Evolutionary conservation across 2,888 invertebrate species (phyloP).

Genomic region (Xylota segnis): DNA sequence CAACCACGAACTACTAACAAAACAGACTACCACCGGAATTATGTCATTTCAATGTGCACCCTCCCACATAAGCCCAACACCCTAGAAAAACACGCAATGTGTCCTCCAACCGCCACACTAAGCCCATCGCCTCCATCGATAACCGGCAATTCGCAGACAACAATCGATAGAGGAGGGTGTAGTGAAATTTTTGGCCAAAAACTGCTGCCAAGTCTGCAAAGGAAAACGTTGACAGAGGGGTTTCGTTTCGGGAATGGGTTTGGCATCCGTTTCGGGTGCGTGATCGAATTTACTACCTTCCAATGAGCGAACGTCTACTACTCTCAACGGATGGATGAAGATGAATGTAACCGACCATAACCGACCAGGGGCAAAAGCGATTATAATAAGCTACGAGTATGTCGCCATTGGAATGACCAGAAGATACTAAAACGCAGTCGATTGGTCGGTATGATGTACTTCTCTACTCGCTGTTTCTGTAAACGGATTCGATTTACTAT

Average conservation of each 20-base stretch:
- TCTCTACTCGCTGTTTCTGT: neutral
- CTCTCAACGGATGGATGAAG: neutral
- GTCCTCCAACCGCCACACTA: neutral
- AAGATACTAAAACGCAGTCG: constrained; percentile 41
- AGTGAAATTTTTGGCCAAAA: neutral
- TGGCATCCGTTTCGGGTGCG: constrained; percentile 4
- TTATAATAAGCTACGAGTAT: constrained; percentile 18
- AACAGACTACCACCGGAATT: constrained; percentile 27
- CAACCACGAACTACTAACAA: constrained; percentile 34
- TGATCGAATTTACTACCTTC: neutral
- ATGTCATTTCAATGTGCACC: constrained; percentile 56
- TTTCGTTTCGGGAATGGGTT: constrained; percentile 3
- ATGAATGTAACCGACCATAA: constrained; percentile 19
- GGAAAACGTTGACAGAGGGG: constrained; percentile 7
- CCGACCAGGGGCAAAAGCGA: constrained; percentile 9
- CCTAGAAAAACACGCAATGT: constrained; percentile 30
- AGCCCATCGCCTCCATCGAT: constrained; percentile 5
- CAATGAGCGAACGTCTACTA: neutral
- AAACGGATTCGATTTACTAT: neutral
- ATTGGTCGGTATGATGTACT: constrained; percentile 1
- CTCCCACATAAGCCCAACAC: constrained; percentile 20
- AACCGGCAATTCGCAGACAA: neutral
- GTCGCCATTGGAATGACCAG: constrained; percentile 37
- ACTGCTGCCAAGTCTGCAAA: constrained; percentile 7
- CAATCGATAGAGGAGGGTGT: neutral